These are phyloP conservation scores for Microhierax caerulescens DNA, from an alignment of 2,797 vertebrate genomes.

Conservation along the genomic window DNA sequence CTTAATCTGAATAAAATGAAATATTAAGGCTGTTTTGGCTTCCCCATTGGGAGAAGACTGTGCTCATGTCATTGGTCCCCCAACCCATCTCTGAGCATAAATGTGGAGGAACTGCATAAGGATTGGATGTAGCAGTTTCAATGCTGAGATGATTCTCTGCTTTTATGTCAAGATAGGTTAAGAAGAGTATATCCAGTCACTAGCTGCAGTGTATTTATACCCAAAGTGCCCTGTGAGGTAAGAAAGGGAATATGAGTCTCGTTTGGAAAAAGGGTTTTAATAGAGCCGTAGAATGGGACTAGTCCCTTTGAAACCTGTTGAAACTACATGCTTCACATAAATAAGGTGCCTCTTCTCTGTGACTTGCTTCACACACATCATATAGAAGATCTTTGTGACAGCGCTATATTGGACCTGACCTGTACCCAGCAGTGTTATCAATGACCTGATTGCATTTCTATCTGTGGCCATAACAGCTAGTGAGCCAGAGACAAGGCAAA, in stretches of 20 bases:
- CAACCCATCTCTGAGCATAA: not conserved
- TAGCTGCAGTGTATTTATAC: not conserved
- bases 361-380: not conserved
- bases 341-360: not conserved
- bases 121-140: not conserved
- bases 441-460: not conserved
- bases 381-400: not conserved
- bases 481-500: not conserved
- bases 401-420: not conserved
- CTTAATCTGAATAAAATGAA: not conserved
- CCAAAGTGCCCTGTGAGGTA: not conserved
- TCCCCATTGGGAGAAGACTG: not conserved
- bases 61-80: not conserved
- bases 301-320: not conserved
- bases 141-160: not conserved
- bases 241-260: not conserved
- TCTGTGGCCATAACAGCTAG: not conserved
- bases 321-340: not conserved
- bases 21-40: not conserved
- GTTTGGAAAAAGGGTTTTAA: not conserved
- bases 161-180: not conserved
- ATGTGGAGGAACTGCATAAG: not conserved
- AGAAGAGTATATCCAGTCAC: not conserved
- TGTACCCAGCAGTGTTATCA: not conserved
- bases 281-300: not conserved